phyloP scores from a whole-genome alignment of 1,140 invertebrate genomes.

The Drosophila pseudoobscura region DNA sequence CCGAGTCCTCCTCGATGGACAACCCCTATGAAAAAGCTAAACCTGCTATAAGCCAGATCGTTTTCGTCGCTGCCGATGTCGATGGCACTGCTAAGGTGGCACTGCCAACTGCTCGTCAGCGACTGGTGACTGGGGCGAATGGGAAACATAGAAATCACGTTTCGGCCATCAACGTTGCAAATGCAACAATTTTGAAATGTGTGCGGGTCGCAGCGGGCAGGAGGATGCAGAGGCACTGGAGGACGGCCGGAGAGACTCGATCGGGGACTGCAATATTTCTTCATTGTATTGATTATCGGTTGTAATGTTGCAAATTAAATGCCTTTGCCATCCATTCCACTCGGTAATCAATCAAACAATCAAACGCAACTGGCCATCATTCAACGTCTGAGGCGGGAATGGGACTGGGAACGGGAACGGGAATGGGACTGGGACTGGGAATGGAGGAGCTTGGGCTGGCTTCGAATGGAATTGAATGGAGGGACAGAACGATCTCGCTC shows the following conservation, averaged over 20 bases:
- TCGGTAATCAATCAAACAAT: conserved; percentile 73
- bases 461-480: conserved; percentile 20
- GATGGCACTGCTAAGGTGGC: conserved; percentile 35
- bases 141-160: conserved; percentile 82
- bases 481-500: conserved; percentile 12
- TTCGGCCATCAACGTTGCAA: conserved; percentile 77
- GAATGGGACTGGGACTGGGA: background rate
- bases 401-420: background rate
- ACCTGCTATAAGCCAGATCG: conserved; percentile 76
- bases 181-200: conserved; percentile 77
- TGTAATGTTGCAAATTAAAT: conserved; percentile 82
- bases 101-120: conserved; percentile 22
- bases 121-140: conserved; percentile 27
- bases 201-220: conserved; percentile 1
- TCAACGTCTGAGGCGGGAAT: conserved; percentile 10
- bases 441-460: no score
- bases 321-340: conserved; percentile 49
- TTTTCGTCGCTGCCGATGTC: conserved; percentile 26
- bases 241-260: background rate
- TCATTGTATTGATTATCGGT: conserved; percentile 82
- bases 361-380: conserved; percentile 73
- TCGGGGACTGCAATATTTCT: conserved; percentile 64
- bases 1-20: conserved; percentile 22
- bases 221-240: background rate
- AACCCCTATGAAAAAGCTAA: conserved; percentile 44